Base-by-base conservation (phyloP, 2,113 vertebrate genomes). In the Cettia cetti region DNA sequence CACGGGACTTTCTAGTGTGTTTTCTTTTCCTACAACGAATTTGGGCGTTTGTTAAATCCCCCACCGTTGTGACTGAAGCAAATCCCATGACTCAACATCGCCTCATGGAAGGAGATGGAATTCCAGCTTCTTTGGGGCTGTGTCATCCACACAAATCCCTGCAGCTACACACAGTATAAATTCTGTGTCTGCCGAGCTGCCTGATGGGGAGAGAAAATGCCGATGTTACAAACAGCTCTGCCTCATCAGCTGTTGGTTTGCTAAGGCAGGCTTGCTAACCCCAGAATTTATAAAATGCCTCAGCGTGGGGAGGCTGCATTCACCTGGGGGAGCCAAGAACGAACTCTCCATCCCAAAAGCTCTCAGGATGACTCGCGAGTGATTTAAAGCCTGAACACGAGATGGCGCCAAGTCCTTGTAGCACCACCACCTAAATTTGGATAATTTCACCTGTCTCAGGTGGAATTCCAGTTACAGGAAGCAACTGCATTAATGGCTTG, bases 331-430 rank as follows among this genome's bases (percentile, higher is more conserved):
- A 61, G 64, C 19, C 17, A 12, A n/a, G 49, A 82, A 12, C 3
- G 1, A 70, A 9, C 4, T 0, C 23, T 18, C 8, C 31, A 6
- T 21, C 39, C 14, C 15, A 19, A 78, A 89, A 52, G 4, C 24
- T 23, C 17, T 22, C 6, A 0, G 12, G 16, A 15, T 1, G n/a
- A 3, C 14, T 18, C 1, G 2, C 2, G 23, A 28, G 57, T 20
- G 47, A 31, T 64, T 33, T 37, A 47, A 39, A 66, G n/a, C 26
- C 22, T 50, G 86, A 82, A 18, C 97, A 35, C 68, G 82, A 95
- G 97, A 76, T 96, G 96, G 95, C 76, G 95, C 81, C 44, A 68
- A 15, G 42, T 9, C 47, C 81, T 54, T 27, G 66, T 0, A 40
- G 50, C 8, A 83, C 40, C 52, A 42, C 6, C 31, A 1, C 23